Percentiles rank a stretch among this genome's conserved stretches.
Evolutionary conservation across 92 coral and sea anemone species (phyloP).

Genomic region (Bergia sp.): DNA sequence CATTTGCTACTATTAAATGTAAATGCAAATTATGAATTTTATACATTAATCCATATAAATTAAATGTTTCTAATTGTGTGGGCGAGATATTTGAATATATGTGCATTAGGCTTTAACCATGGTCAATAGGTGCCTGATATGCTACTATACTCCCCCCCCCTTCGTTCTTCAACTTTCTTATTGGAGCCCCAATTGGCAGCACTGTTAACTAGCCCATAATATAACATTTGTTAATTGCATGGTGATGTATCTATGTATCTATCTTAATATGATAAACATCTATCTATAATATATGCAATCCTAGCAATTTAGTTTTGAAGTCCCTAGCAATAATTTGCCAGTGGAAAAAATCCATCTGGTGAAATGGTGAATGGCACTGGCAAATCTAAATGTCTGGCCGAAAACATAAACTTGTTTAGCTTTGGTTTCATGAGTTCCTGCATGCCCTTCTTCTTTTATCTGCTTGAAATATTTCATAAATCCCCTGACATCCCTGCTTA

Average conservation of each 20-base stretch:
- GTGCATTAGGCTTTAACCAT: background rate
- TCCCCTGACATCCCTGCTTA: background rate
- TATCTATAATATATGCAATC: background rate
- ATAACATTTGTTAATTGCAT: background rate
- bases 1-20: background rate
- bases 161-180: background rate
- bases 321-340: background rate
- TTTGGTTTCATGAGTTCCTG: background rate
- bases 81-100: background rate
- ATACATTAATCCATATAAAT: background rate
- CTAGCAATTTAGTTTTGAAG: background rate
- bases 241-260: background rate
- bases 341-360: constrained; percentile 4
- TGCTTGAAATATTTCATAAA: background rate
- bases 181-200: background rate
- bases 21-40: background rate
- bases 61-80: background rate
- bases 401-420: constrained; percentile 2
- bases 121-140: background rate
- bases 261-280: background rate
- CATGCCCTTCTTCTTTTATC: background rate
- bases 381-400: constrained; percentile 13
- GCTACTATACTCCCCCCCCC: background rate
- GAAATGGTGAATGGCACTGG: constrained; percentile 15
- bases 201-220: background rate